Conservation (phyloP, 1,140 invertebrate species). For the Brachionus rotundiformis region DNA sequence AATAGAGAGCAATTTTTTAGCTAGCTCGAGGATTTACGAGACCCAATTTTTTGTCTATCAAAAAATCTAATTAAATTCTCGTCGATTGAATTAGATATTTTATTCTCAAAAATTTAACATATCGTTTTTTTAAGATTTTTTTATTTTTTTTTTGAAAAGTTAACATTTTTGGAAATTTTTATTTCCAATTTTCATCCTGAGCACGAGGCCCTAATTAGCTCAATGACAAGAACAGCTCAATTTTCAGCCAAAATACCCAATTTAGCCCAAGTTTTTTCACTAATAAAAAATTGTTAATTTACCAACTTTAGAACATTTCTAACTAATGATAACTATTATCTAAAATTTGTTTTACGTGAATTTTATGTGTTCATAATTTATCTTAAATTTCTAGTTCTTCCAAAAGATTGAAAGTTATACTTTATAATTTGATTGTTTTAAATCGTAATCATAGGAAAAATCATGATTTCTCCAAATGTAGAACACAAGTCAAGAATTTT, state of each 20-base stretch:
- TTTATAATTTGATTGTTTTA: slow-evolving; percentile 18
- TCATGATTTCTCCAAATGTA: neutral
- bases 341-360: neutral
- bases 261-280: neutral
- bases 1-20: slow-evolving; percentile 5
- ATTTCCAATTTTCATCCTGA: neutral
- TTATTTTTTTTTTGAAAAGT: neutral
- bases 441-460: slow-evolving; percentile 10
- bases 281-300: neutral
- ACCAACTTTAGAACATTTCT: neutral
- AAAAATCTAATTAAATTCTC: neutral
- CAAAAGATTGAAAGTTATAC: slow-evolving; percentile 10
- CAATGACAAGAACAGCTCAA: neutral
- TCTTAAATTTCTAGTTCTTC: neutral
- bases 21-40: neutral
- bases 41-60: slow-evolving; percentile 6
- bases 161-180: neutral
- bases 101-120: too few relatives aligned
- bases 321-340: slow-evolving; percentile 8
- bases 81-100: neutral
- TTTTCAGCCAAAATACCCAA: neutral
- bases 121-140: too few relatives aligned
- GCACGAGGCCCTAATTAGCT: neutral
- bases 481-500: slow-evolving; percentile 9
- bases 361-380: slow-evolving; percentile 2